phyloP scores from a whole-genome alignment of 1,140 invertebrate species.

The Dinoponera quadriceps region DNA sequence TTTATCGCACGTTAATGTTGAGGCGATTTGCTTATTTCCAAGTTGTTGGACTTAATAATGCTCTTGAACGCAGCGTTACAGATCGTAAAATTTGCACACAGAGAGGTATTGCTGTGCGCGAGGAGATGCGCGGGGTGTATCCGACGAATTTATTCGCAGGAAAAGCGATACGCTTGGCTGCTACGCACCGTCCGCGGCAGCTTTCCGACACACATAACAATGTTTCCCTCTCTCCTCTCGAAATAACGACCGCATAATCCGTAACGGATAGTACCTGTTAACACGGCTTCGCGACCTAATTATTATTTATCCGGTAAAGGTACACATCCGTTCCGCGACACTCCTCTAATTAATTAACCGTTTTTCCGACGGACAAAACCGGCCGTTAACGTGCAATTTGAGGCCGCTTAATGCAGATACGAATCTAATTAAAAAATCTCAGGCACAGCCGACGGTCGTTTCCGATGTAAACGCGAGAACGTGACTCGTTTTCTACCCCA shows the following conservation, averaged over 20 bases:
- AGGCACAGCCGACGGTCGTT: not conserved
- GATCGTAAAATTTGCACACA: no score
- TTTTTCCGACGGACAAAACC: not conserved
- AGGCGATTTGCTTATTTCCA: conserved; percentile 35
- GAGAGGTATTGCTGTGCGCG: no score
- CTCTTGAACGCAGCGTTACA: no score
- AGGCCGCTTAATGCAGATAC: conserved; percentile 45
- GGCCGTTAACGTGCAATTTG: conserved; percentile 50
- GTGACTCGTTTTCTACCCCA: conserved; percentile 59
- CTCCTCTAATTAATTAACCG: conserved; percentile 33
- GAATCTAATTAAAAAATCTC: conserved; percentile 58
- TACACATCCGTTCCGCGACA: not conserved
- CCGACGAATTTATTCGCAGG: conserved; percentile 39
- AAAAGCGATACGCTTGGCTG: conserved; percentile 42
- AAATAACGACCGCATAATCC: conserved; percentile 54
- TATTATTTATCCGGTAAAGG: conserved; percentile 16
- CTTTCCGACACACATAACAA: conserved; percentile 57
- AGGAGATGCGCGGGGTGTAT: not conserved
- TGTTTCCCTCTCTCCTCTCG: conserved; percentile 21
- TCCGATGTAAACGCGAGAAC: conserved; percentile 54
- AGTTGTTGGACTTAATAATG: not conserved
- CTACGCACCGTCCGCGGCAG: conserved; percentile 10
- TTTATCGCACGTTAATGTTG: conserved; percentile 15
- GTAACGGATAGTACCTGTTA: conserved; percentile 55
- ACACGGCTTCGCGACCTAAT: conserved; percentile 23